Conservation (phyloP, 1,140 invertebrate genomes). For the Coenobita brevimanus region DNA sequence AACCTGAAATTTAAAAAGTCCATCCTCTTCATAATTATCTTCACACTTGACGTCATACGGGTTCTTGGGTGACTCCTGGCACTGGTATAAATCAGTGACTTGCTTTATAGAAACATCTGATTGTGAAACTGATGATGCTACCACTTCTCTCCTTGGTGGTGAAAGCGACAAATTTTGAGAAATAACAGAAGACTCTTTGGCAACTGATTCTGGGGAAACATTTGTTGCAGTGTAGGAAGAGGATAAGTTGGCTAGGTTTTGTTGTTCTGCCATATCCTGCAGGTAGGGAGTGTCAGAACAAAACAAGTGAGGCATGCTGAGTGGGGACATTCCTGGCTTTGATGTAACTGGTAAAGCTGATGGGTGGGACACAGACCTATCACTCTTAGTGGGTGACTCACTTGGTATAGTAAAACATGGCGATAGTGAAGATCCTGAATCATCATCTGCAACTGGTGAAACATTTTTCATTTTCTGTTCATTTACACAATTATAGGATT, state of each 20-base stretch:
- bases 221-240: conserved; percentile 1
- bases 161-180: not conserved
- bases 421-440: not conserved
- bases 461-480: too few relatives aligned
- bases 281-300: conserved; percentile 10
- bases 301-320: conserved; percentile 31
- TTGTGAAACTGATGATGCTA: not conserved
- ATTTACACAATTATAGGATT: too few relatives aligned
- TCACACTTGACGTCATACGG: conserved; percentile 9
- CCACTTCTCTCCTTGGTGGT: not conserved
- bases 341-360: not conserved
- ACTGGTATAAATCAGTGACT: not conserved
- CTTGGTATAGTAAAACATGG: too few relatives aligned
- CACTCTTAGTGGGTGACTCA: too few relatives aligned
- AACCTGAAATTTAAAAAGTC: conserved; percentile 45
- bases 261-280: not conserved
- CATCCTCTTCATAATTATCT: conserved; percentile 46
- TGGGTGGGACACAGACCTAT: too few relatives aligned
- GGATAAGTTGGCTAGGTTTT: conserved; percentile 11
- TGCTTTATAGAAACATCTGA: conserved; percentile 10
- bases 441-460: not conserved
- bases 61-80: not conserved
- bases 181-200: not conserved
- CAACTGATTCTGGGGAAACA: not conserved
- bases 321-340: not conserved